phyloP scores from a whole-genome alignment of 2,888 invertebrate genomes.

The Stegophylla sp. region DNA sequence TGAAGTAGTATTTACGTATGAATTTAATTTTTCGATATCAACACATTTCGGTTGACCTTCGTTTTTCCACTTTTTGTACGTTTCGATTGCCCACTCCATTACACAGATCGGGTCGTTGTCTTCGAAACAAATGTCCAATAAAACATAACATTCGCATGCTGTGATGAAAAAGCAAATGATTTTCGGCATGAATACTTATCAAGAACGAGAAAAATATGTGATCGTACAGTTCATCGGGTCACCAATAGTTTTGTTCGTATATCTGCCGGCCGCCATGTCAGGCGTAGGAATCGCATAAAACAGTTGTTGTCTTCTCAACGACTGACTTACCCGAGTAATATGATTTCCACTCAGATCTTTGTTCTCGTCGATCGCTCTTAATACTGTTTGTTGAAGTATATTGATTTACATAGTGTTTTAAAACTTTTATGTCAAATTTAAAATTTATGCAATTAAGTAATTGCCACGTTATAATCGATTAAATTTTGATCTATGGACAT shows the following conservation, averaged over 20 bases:
- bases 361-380: not conserved
- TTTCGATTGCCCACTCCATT: not conserved
- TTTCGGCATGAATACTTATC: not conserved
- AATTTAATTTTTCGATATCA: not conserved
- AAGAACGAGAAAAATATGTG: not conserved
- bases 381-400: too few relatives aligned
- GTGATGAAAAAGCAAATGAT: not conserved
- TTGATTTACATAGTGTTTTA: too few relatives aligned
- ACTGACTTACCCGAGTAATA: not conserved
- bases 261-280: constrained; percentile 1
- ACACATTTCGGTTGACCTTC: not conserved
- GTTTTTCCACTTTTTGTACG: constrained; percentile 11
- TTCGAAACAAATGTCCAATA: constrained; percentile 4
- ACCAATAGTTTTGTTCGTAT: not conserved
- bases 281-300: constrained; percentile 17
- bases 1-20: not conserved
- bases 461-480: too few relatives aligned
- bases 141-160: constrained; percentile 18
- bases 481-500: too few relatives aligned
- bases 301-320: not conserved
- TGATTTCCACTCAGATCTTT: constrained; percentile 1
- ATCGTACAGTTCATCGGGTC: constrained; percentile 6
- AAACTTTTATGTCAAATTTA: too few relatives aligned
- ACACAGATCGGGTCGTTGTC: not conserved
- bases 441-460: too few relatives aligned